Conservation (phyloP, 1,140 invertebrate species). For the Augochlora pura region DNA sequence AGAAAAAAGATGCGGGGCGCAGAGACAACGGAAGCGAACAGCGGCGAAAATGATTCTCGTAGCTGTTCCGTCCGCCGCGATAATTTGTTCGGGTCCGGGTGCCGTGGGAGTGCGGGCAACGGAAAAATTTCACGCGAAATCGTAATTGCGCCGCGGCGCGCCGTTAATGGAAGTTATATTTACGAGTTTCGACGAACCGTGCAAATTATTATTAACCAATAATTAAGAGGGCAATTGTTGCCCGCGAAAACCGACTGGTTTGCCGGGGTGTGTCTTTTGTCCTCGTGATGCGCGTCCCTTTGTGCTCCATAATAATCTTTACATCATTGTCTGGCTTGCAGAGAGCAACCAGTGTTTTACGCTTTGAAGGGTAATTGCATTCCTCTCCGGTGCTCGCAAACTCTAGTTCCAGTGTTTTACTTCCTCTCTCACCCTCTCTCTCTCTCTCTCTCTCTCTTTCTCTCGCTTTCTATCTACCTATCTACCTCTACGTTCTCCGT, state of each 20-base stretch:
- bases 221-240: slow-evolving; percentile 28
- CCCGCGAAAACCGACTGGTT: neutral
- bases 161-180: slow-evolving; percentile 24
- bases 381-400: neutral
- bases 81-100: slow-evolving; percentile 2
- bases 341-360: neutral
- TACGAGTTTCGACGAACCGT: neutral
- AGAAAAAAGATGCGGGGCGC: too few species aligned
- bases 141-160: slow-evolving; percentile 9
- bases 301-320: neutral
- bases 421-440: too few species aligned
- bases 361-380: neutral
- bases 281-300: neutral
- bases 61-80: slow-evolving; percentile 22
- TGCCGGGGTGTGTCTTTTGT: neutral
- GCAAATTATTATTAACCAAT: slow-evolving; percentile 19
- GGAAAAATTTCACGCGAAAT: slow-evolving; percentile 14
- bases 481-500: too few species aligned
- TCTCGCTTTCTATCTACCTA: too few species aligned
- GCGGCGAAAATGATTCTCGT: slow-evolving; percentile 22
- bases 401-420: neutral
- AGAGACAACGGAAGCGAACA: neutral
- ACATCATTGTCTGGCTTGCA: neutral
- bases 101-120: too few species aligned
- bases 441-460: too few species aligned